These are phyloP conservation scores for Gymnorhina tibicen DNA, from an alignment of 2,113 vertebrate species.

Conservation along the genomic window DNA sequence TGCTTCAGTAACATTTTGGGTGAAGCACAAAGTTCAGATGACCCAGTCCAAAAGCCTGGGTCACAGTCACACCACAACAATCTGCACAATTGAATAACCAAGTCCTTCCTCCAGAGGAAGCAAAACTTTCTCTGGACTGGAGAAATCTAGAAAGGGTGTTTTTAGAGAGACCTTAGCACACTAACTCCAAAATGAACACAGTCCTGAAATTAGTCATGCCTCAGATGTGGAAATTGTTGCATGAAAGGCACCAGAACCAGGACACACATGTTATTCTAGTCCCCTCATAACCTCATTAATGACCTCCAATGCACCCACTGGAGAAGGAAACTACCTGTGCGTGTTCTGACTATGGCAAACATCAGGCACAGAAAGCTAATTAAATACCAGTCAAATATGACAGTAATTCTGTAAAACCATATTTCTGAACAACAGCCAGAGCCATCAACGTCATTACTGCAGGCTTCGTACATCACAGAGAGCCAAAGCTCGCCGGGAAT, in stretches of 20 bases:
- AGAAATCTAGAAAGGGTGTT: neutral
- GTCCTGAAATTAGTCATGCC: neutral
- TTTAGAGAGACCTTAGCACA: neutral
- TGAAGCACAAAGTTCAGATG: neutral
- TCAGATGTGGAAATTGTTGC: neutral
- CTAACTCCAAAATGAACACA: neutral
- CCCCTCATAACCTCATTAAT: neutral
- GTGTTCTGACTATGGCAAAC: neutral
- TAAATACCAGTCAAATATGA: neutral
- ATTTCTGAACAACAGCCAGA: slow-evolving; percentile 16
- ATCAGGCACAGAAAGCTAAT: neutral
- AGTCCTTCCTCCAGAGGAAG: neutral
- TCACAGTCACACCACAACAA: neutral
- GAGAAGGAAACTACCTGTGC: neutral
- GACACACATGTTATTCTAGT: neutral
- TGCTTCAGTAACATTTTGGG: neutral
- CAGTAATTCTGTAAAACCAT: neutral
- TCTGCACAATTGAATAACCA: neutral
- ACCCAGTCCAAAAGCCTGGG: neutral
- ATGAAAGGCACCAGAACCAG: neutral
- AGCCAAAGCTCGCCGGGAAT: neutral
- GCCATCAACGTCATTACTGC: neutral
- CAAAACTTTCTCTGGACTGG: neutral
- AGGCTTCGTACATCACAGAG: neutral
- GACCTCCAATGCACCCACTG: neutral